These are phyloP conservation scores for Platanista minor DNA, from an alignment of 2,113 vertebrate species.

Conservation along the genomic window DNA sequence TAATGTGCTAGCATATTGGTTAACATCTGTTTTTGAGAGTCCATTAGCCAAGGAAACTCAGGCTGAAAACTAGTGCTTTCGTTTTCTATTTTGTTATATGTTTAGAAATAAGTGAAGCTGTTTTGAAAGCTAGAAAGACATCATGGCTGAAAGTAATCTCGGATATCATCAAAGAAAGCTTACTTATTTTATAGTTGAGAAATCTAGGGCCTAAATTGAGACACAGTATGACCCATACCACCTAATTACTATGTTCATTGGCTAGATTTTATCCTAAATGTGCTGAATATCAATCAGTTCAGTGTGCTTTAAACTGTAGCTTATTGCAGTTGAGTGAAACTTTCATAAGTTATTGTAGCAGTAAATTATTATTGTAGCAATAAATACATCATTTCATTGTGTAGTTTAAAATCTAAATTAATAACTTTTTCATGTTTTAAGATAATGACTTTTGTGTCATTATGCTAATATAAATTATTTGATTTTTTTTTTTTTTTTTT, in stretches of 20 bases:
- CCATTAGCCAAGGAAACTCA: constrained; percentile 21
- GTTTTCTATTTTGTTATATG: neutral
- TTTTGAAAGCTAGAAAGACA: neutral
- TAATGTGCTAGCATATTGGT: neutral
- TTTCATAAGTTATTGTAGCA: neutral
- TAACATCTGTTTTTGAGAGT: constrained; percentile 13
- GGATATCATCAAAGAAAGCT: neutral
- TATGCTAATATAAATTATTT: neutral
- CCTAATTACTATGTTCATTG: neutral
- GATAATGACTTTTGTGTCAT: neutral
- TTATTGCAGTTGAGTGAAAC: neutral
- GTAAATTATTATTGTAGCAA: neutral
- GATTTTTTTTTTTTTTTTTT: too few relatives aligned
- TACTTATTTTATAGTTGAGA: neutral
- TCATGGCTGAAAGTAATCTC: neutral
- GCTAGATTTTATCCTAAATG: neutral
- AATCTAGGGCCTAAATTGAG: neutral
- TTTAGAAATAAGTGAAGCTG: neutral
- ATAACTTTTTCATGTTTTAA: neutral
- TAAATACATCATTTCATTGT: neutral
- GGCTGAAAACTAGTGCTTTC: neutral
- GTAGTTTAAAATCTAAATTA: neutral
- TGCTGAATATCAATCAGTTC: neutral
- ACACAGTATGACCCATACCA: neutral
- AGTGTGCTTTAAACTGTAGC: neutral